These are phyloP conservation scores for Variabilichromis moorii DNA, from an alignment of 2,113 vertebrate species.

Conservation along the genomic window DNA sequence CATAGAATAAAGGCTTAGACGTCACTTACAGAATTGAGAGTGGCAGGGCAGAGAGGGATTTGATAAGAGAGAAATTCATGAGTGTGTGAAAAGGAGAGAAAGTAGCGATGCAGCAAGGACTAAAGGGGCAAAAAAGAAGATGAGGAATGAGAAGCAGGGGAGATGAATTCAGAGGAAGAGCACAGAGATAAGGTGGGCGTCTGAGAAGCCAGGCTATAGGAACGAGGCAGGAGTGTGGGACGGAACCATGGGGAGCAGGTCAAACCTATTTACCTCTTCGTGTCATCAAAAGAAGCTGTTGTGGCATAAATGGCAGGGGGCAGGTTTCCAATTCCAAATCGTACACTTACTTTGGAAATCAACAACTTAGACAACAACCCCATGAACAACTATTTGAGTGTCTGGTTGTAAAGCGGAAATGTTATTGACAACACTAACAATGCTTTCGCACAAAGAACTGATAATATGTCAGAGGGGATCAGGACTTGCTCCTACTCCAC, in stretches of 20 bases:
- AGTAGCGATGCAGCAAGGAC: background rate
- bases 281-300: background rate
- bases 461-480: background rate
- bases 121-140: background rate
- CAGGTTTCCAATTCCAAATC: background rate
- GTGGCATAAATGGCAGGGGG: background rate
- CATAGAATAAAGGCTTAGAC: background rate
- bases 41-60: background rate
- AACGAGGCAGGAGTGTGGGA: background rate
- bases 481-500: background rate
- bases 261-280: slow-evolving; percentile 1
- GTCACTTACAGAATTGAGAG: background rate
- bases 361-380: background rate
- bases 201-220: background rate
- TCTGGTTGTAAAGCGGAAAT: background rate
- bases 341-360: background rate
- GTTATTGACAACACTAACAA: background rate
- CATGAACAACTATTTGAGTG: background rate
- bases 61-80: background rate
- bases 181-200: background rate
- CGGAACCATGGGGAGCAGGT: background rate
- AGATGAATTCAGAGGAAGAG: background rate
- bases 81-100: background rate
- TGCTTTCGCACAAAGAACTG: background rate
- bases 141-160: background rate